Base-by-base conservation (phyloP, 2,888 invertebrate genomes). In the Chrysolina oricalcia region DNA sequence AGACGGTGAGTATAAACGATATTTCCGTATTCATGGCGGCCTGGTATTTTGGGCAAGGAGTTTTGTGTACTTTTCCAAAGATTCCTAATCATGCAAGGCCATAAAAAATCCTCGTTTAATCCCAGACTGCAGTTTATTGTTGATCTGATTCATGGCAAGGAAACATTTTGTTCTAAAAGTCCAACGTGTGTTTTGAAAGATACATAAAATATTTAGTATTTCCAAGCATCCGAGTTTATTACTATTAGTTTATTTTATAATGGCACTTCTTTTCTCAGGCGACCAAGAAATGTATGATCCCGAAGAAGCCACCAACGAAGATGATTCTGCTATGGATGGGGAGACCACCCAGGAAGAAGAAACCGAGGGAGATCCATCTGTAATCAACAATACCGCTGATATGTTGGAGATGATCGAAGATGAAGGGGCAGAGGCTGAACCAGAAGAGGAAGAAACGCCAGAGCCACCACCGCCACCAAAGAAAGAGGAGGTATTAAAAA, bases 351-450 rank as follows among this genome's bases (percentile, higher is more conserved):
- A 81, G 69, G 78, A 75, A 23, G 74, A 75, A 48, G 78, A 76
- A 8, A 27, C 5, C 27, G 77, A 77, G n/a, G 75, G 70, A 21
- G 80, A 78, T 72, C 72, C 74, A 3, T 76, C 78, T 0, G 75
- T 74, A 46, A 64, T 69, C 46, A 73, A 59, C 46, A 68, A 70
- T 11, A 35, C 70, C n/a, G 53, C 35, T 21, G 19, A 64, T 15
- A 62, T 23, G 67, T 17, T 66, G 59, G 73, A 70, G 90, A 90
- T n/a, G 66, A n/a, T 59, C 5, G 71, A 75, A 40, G 90, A 90
- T 73, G 90, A 90, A 86, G 81, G 80, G 62, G 90, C 89, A 15
- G 87, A 89, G 62, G 88, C 89, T 19, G 88, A 87, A 17, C 85
- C 89, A 17, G 82, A 85, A 48, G 83, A 85, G 72, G 72, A 74